Evolutionary conservation across 2,113 vertebrate genomes (phyloP).

Genomic region (Fulmarus glacialis): DNA sequence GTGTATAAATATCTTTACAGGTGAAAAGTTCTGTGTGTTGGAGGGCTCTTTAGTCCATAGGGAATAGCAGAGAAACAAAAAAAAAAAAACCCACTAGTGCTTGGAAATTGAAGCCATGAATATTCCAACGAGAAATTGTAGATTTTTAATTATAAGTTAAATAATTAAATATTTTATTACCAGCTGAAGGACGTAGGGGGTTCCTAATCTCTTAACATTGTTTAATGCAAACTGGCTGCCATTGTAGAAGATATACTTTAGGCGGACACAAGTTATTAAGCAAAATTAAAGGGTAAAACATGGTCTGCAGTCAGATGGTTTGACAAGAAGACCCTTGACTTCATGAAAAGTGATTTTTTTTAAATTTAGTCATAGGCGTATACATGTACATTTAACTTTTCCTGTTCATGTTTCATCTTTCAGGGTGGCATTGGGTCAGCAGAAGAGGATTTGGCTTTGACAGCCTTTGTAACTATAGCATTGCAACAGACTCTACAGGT

Average conservation of each 20-base stretch:
- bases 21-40: neutral
- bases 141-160: neutral
- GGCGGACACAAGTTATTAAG: neutral
- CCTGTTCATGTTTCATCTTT: neutral
- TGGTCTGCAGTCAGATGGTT: neutral
- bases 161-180: neutral
- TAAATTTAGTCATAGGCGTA: neutral
- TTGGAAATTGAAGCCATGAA: neutral
- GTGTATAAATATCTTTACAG: neutral
- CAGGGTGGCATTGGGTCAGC: conserved; percentile 65
- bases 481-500: conserved; percentile 9
- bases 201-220: neutral
- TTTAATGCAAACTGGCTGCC: neutral
- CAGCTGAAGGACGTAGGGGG: fast-evolving
- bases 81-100: neutral
- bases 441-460: conserved; percentile 67
- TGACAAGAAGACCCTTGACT: neutral
- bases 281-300: neutral
- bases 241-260: neutral
- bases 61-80: neutral
- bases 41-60: neutral
- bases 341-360: neutral
- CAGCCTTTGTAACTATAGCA: conserved; percentile 70
- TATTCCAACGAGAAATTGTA: neutral
- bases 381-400: neutral